Evolutionary conservation across 2,113 vertebrate species (phyloP).

Genomic region (Rhadina sibilatrix): DNA sequence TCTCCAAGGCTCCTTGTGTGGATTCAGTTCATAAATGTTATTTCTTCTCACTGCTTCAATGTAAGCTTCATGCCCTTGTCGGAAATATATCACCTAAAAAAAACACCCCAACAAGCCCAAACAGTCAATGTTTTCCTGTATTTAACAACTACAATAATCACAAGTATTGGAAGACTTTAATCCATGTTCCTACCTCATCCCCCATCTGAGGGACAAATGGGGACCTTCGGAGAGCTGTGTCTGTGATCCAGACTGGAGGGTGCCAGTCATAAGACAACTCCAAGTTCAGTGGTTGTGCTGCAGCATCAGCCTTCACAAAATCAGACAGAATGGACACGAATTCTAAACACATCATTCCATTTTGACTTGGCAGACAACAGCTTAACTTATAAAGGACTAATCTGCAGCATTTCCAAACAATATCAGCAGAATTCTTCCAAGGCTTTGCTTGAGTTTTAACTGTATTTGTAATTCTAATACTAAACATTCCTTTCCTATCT

Average conservation of each 20-base stretch:
- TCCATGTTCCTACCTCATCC: constrained; percentile 82
- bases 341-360: background rate
- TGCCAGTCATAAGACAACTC: constrained; percentile 86
- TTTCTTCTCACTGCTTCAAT: constrained; percentile 89
- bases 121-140: background rate
- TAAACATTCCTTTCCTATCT: background rate
- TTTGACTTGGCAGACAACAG: background rate
- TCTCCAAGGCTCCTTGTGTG: constrained; percentile 92
- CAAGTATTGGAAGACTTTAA: background rate
- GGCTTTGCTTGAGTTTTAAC: background rate
- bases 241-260: constrained; percentile 92
- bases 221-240: constrained; percentile 89
- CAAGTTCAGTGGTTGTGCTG: constrained; percentile 72
- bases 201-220: constrained; percentile 98
- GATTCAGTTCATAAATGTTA: constrained; percentile 87
- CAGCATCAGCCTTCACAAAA: constrained; percentile 66
- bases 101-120: background rate
- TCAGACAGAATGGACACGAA: background rate
- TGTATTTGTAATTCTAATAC: background rate
- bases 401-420: background rate
- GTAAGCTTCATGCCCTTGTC: constrained; percentile 96
- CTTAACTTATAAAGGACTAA: background rate
- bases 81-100: constrained; percentile 91
- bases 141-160: background rate
- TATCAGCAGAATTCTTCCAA: background rate